phyloP scores from a whole-genome alignment of 2,113 vertebrate genomes.

The Geothlypis trichas region DNA sequence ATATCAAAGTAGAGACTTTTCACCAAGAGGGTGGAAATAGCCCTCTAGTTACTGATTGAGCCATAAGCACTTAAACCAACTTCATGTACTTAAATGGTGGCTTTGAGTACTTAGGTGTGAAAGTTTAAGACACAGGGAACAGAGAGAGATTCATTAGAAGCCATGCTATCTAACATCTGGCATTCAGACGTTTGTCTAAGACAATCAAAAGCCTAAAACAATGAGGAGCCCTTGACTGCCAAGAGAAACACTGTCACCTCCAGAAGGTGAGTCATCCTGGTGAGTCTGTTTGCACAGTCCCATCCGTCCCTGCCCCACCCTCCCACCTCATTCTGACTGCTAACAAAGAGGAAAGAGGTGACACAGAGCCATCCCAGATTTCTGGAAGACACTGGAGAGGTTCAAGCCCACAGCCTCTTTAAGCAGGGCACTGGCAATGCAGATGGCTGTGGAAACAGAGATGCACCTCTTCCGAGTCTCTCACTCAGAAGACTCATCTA shows the following conservation, averaged over 20 bases:
- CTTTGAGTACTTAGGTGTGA: background rate
- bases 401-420: background rate
- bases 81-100: background rate
- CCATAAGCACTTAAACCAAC: background rate
- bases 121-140: background rate
- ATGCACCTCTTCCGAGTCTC: background rate
- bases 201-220: background rate
- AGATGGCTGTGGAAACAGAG: background rate
- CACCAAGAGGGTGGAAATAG: background rate
- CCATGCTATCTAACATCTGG: background rate
- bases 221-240: background rate
- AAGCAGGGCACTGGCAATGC: background rate
- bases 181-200: background rate
- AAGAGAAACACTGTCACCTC: background rate
- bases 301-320: rapidly evolving
- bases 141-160: background rate
- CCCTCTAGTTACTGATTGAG: background rate
- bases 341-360: background rate
- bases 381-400: background rate
- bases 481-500: background rate
- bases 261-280: background rate
- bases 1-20: background rate
- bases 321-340: background rate
- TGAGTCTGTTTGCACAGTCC: background rate
- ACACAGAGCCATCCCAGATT: background rate